These are phyloP conservation scores for Popillia japonica DNA, from an alignment of 1,140 invertebrate species.

Conservation along the genomic window DNA sequence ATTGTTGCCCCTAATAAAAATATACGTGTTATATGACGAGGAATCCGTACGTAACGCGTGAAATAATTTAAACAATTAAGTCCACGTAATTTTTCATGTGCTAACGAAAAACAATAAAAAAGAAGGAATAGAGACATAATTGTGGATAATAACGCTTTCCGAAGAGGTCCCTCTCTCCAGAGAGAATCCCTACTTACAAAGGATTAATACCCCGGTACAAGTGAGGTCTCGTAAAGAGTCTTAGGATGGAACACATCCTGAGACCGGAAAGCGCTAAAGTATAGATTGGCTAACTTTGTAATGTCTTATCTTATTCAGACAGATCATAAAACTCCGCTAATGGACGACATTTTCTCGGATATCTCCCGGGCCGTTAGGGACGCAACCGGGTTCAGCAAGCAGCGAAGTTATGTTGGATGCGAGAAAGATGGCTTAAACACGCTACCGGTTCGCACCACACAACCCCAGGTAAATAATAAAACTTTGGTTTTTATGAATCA, in stretches of 20 bases:
- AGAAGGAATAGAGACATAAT: slow-evolving; percentile 1
- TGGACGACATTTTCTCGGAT: slow-evolving; percentile 47
- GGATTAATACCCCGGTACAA: slow-evolving; percentile 43
- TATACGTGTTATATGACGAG: too few species aligned
- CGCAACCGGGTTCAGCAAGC: slow-evolving; percentile 32
- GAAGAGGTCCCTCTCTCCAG: not conserved
- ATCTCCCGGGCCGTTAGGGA: slow-evolving; percentile 40
- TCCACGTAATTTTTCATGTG: too few species aligned
- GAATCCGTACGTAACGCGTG: too few species aligned
- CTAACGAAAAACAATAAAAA: slow-evolving; percentile 16
- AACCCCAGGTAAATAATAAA: slow-evolving; percentile 34
- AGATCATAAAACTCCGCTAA: slow-evolving; percentile 53
- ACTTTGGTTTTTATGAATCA: slow-evolving; percentile 39
- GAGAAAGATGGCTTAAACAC: slow-evolving; percentile 25
- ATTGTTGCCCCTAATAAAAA: too few species aligned
- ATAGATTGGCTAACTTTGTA: slow-evolving; percentile 55
- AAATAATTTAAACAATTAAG: too few species aligned
- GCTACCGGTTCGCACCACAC: not conserved
- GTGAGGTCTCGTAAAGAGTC: slow-evolving; percentile 41
- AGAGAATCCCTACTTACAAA: slow-evolving; percentile 38
- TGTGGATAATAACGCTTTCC: not conserved
- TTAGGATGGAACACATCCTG: slow-evolving; percentile 37
- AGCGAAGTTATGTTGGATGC: slow-evolving; percentile 20
- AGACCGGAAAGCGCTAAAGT: slow-evolving; percentile 48
- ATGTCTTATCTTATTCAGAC: slow-evolving; percentile 53